These are phyloP conservation scores for Ptiloglossa arizonensis DNA, from an alignment of 1,140 invertebrate genomes.

Conservation along the genomic window DNA sequence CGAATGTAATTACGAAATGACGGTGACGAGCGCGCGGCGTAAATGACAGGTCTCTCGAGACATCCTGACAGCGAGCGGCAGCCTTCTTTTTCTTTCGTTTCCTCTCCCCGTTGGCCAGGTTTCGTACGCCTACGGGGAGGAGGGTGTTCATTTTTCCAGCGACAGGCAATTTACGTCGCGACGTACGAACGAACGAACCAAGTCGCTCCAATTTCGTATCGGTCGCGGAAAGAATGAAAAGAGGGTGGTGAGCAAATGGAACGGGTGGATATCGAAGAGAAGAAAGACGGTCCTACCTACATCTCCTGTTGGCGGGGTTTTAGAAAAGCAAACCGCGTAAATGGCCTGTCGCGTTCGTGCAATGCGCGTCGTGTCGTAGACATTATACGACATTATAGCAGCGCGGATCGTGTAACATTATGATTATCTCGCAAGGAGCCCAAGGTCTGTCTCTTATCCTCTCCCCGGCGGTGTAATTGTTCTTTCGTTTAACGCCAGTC, in stretches of 20 bases:
- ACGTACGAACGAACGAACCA: neutral
- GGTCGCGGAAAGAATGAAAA: neutral
- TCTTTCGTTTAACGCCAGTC: slow-evolving; percentile 63
- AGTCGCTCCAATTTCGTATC: slow-evolving; percentile 60
- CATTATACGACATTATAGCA: slow-evolving; percentile 74
- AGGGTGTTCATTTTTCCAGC: slow-evolving; percentile 14
- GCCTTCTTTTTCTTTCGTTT: slow-evolving; percentile 31
- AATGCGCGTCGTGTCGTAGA: slow-evolving; percentile 70
- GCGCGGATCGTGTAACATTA: slow-evolving; percentile 76
- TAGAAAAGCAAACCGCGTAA: slow-evolving; percentile 57
- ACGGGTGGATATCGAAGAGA: no score
- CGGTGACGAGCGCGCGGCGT: slow-evolving; percentile 31
- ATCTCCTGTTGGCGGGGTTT: slow-evolving; percentile 23
- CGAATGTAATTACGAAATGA: slow-evolving; percentile 52
- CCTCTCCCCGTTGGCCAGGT: slow-evolving; percentile 19
- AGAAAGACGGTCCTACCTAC: neutral
- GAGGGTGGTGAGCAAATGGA: no score
- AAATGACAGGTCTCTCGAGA: slow-evolving; percentile 37
- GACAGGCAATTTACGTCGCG: slow-evolving; percentile 18
- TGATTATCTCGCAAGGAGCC: slow-evolving; percentile 78
- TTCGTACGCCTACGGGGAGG: slow-evolving; percentile 33
- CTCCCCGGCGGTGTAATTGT: slow-evolving; percentile 69
- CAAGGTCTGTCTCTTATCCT: slow-evolving; percentile 74
- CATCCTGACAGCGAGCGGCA: slow-evolving; percentile 35
- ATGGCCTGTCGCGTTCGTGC: slow-evolving; percentile 58